A percentile compares a stretch with the other conserved stretches of the same genome.
These are phyloP conservation scores for Stenchaetothrips biformis DNA, from an alignment of 2,888 invertebrate genomes.

Conservation along the genomic window DNA sequence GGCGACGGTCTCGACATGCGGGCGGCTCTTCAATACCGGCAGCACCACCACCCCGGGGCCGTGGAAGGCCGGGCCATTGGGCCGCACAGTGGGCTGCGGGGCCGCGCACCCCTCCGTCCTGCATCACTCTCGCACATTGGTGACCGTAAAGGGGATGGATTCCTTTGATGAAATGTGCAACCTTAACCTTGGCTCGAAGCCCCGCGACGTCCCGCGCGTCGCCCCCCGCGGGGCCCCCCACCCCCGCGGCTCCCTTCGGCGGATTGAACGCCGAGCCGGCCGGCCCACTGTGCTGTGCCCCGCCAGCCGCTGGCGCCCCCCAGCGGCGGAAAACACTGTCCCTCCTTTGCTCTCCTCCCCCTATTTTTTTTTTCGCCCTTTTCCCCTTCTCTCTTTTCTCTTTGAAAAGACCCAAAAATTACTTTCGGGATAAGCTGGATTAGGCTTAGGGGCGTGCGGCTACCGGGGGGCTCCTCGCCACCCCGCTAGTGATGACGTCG, in stretches of 20 bases:
- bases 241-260: neutral
- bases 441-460: neutral
- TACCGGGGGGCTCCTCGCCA: neutral
- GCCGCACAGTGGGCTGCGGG: too few relatives aligned
- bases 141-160: constrained; percentile 22
- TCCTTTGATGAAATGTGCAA: constrained; percentile 22
- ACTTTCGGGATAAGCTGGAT: constrained; percentile 20
- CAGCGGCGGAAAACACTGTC: neutral
- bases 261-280: too few relatives aligned
- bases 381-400: constrained; percentile 7
- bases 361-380: neutral
- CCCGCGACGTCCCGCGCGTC: neutral
- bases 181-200: constrained; percentile 10
- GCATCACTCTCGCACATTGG: constrained; percentile 12
- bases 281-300: too few relatives aligned
- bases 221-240: neutral
- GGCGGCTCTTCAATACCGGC: neutral
- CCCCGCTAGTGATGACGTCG: neutral
- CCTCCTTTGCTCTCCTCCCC: neutral
- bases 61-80: too few relatives aligned
- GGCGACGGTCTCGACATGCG: neutral
- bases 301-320: neutral
- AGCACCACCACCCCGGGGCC: neutral
- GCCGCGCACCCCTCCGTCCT: too few relatives aligned
- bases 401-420: constrained; percentile 22